Base-by-base conservation (phyloP, 2,888 invertebrate species). In the Litoditis marina region DNA sequence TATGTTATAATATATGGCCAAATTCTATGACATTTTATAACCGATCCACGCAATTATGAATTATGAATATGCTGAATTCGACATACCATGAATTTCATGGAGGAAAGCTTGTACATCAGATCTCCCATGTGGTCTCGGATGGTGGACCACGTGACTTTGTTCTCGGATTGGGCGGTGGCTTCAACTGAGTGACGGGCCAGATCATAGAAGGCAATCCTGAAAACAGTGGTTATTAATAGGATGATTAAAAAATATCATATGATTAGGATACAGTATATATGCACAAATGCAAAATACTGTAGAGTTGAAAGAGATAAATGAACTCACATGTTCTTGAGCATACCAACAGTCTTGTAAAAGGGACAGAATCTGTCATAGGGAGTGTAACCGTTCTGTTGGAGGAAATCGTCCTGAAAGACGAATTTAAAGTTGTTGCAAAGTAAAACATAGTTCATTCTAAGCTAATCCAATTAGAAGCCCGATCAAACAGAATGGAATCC, bases 81-180 rank as follows among this genome's bases (percentile, higher is more conserved):
- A n/a, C n/a, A n/a, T 80, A 91, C 92, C 89, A 94, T 95, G 88
- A 98, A 98, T 86, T 98, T 98, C 96, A 98, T 98, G 84, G 92
- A 92, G 83, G 92, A 93, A 76, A 98, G 88, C 85, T 95, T 93
- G 87, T 98, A 95, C 80, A 99, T 88, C 81, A 93, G 90, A 84
- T 91, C 91, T 83, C 90, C 90, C 93, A 99, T 92, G 82, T 92
- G 91, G 84, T 99, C 98, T 73, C 92, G 89, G 85, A 99, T 99
- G 59, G 91, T 91, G 83, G 90, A 90, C 73, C 73, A 73, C 53
- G 71, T 72, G 36, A 94, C 88, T 66, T 96, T 96, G 88, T 95
- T 94, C 85, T 99, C 98, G 47, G 92, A 92, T 86, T 96, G 95
- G 59, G 96, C 93, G 31, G 98, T 98, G 69, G 92, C 90, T 87